Conservation (phyloP, 2,888 invertebrate species). For the Anaspis maculata region DNA sequence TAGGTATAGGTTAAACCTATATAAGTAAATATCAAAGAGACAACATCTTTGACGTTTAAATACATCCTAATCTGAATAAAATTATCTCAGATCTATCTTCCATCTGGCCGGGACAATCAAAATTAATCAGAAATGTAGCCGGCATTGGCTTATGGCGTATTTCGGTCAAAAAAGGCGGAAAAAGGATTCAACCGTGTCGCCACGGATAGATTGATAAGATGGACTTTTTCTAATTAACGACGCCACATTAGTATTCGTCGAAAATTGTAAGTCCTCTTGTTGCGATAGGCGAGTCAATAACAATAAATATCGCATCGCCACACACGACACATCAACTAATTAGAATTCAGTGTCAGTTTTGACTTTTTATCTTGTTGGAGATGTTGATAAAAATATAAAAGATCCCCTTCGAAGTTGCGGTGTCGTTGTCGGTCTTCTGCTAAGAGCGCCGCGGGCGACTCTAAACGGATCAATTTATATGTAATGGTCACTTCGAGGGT, state of each 20-base stretch:
- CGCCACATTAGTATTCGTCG: background rate
- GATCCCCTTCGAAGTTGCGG: slow-evolving; percentile 14
- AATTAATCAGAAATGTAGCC: no score
- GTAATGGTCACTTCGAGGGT: slow-evolving; percentile 37
- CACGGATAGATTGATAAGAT: no score
- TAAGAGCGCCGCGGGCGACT: slow-evolving; percentile 11
- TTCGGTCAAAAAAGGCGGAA: no score
- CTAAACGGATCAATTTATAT: slow-evolving; percentile 36
- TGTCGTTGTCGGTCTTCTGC: background rate
- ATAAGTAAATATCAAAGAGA: no score
- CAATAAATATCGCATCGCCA: slow-evolving; percentile 13
- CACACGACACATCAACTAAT: slow-evolving; percentile 8
- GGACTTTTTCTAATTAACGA: background rate
- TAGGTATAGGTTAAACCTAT: no score
- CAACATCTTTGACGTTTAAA: no score
- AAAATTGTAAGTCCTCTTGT: slow-evolving; percentile 2
- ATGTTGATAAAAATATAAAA: slow-evolving; percentile 26
- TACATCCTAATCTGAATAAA: no score
- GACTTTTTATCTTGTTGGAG: slow-evolving; percentile 23
- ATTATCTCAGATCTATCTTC: no score
- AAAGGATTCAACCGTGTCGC: no score
- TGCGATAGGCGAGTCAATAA: slow-evolving; percentile 10
- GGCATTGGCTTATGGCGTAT: no score
- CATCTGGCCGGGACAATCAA: no score
- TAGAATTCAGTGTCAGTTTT: slow-evolving; percentile 19